These are phyloP conservation scores for Gallinago jamesoni DNA, from an alignment of 2,113 vertebrate species.

Conservation along the genomic window DNA sequence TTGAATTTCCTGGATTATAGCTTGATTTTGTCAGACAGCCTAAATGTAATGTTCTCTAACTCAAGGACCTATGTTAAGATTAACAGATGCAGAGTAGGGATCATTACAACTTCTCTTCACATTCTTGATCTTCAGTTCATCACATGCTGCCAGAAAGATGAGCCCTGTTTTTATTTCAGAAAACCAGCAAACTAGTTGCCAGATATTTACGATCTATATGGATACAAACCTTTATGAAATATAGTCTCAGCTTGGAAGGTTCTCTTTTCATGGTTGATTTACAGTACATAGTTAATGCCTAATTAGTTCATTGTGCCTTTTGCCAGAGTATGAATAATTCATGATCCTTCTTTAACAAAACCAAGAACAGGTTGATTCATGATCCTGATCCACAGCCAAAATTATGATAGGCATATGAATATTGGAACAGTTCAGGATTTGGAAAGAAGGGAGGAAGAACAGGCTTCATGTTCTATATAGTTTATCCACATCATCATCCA, in stretches of 20 bases:
- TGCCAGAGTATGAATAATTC: conserved; percentile 56
- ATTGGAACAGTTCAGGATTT: neutral
- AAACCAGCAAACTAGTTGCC: conserved; percentile 8
- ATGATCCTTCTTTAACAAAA: conserved; percentile 34
- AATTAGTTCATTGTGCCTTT: conserved; percentile 48
- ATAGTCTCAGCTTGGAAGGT: neutral
- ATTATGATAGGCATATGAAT: neutral
- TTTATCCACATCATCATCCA: neutral
- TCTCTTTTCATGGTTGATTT: conserved; percentile 15
- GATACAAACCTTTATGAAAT: conserved; percentile 22
- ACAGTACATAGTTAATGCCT: neutral
- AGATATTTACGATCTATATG: conserved; percentile 1
- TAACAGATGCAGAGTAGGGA: neutral
- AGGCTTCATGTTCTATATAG: neutral
- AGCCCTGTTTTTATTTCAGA: conserved; percentile 18
- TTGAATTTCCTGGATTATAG: neutral
- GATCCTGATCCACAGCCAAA: conserved; percentile 34
- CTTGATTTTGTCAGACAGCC: neutral
- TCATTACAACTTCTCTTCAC: neutral
- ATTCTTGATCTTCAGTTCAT: neutral
- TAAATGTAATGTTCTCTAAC: neutral
- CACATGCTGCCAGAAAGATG: neutral
- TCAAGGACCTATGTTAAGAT: neutral
- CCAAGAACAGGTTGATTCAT: conserved; percentile 29
- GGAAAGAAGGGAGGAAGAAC: neutral